Evolutionary conservation across 1,140 invertebrate genomes (phyloP).

Genomic region (Aphelenchoides fujianensis): DNA sequence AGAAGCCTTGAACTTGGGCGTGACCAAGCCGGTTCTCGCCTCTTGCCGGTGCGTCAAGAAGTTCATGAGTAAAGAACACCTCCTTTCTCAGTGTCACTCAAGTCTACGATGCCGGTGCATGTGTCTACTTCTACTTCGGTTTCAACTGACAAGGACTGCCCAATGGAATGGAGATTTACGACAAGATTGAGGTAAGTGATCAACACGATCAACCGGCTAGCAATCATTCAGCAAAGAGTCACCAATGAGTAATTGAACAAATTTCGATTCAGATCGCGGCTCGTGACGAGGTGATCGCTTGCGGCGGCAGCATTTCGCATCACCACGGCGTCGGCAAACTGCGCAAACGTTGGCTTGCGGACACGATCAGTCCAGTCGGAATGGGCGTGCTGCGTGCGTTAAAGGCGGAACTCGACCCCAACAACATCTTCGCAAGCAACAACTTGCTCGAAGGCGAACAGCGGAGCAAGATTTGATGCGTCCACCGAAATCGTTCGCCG

Average conservation of each 20-base stretch:
- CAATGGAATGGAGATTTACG: constrained; percentile 78
- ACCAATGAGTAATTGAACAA: too few relatives aligned
- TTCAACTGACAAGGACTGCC: constrained; percentile 74
- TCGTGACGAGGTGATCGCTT: constrained; percentile 83
- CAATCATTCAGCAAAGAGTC: too few relatives aligned
- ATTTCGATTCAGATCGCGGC: constrained; percentile 72
- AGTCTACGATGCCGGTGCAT: constrained; percentile 92
- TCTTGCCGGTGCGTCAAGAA: constrained; percentile 63
- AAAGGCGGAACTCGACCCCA: constrained; percentile 82
- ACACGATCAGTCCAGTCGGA: constrained; percentile 77
- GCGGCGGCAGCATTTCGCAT: constrained; percentile 81
- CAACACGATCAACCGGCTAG: too few relatives aligned
- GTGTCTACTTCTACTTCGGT: constrained; percentile 96
- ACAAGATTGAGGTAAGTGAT: constrained; percentile 70
- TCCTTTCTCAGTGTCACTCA: constrained; percentile 79
- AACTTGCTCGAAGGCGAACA: constrained; percentile 69
- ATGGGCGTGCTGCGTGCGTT: constrained; percentile 74
- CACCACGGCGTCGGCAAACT: constrained; percentile 82
- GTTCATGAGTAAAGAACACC: too few relatives aligned
- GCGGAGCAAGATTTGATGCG: constrained; percentile 3
- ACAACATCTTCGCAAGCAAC: constrained; percentile 84
- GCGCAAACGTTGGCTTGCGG: constrained; percentile 73
- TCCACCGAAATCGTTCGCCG: too few relatives aligned
- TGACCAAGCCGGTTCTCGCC: constrained; percentile 64
- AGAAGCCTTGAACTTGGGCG: constrained; percentile 71